Evolutionary conservation across 2,797 vertebrate genomes (phyloP).

Genomic region (Hypotaenidia okinawae): DNA sequence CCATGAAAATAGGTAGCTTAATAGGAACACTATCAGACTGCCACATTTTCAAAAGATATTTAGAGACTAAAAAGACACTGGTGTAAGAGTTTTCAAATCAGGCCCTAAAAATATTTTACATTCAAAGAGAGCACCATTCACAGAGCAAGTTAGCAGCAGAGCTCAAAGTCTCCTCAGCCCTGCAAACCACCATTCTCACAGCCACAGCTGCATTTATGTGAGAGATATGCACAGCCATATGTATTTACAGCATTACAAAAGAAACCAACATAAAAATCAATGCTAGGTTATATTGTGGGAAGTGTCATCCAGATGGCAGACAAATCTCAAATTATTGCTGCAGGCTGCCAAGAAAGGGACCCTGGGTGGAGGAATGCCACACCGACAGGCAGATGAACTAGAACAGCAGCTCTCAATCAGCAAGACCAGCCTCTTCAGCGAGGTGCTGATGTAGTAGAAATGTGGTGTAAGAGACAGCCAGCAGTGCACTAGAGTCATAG

Average conservation of each 20-base stretch:
- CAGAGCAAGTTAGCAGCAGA: not conserved
- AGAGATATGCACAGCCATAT: not conserved
- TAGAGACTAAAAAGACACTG: not conserved
- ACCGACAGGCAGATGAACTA: not conserved
- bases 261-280: constrained; percentile 17
- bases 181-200: not conserved
- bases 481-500: not conserved
- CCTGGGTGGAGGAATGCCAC: not conserved
- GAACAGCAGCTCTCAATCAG: not conserved
- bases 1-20: not conserved
- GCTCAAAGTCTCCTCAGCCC: not conserved
- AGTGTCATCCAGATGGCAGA: constrained; percentile 21
- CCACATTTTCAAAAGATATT: not conserved
- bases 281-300: not conserved
- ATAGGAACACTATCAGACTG: not conserved
- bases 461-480: not conserved
- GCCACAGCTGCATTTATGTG: not conserved
- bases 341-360: not conserved
- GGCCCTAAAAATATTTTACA: not conserved
- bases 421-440: not conserved
- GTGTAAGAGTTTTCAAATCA: not conserved
- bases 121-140: not conserved
- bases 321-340: not conserved
- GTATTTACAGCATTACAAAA: constrained; percentile 12
- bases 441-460: not conserved